phyloP scores from a whole-genome alignment of 2,797 vertebrate genomes.

The Bovichtus diacanthus region DNA sequence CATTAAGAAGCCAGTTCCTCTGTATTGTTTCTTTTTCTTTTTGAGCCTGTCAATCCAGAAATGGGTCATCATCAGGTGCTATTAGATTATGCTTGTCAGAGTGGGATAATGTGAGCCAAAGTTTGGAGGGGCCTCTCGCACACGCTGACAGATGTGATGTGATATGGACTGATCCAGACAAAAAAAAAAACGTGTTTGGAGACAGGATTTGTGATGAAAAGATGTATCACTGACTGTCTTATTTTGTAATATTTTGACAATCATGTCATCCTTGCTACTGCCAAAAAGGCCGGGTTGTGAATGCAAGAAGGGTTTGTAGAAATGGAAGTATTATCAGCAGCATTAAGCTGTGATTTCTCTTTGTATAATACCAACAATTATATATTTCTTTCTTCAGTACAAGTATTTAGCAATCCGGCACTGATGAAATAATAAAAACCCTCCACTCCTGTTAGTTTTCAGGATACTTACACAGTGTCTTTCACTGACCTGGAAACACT shows the following conservation, averaged over 20 bases:
- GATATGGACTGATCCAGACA: conserved; percentile 8
- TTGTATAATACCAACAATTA: background rate
- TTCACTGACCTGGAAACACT: conserved; percentile 64
- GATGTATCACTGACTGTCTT: conserved; percentile 10
- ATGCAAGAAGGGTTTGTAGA: background rate
- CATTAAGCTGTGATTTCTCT: background rate
- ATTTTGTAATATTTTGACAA: conserved; percentile 34
- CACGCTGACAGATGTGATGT: background rate
- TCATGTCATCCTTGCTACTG: conserved; percentile 3
- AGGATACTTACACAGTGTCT: conserved; percentile 47
- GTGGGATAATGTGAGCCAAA: conserved; percentile 38
- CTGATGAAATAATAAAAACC: conserved; percentile 14
- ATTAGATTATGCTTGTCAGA: conserved; percentile 34
- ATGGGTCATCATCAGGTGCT: conserved; percentile 56
- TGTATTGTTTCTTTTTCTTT: conserved; percentile 16
- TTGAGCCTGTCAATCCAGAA: conserved; percentile 44
- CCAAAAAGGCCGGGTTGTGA: background rate
- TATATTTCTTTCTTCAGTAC: background rate
- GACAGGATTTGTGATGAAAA: conserved; percentile 9
- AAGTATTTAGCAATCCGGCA: background rate
- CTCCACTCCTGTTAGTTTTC: conserved; percentile 33
- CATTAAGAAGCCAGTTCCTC: conserved; percentile 34
- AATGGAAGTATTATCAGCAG: background rate
- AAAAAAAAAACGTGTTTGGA: background rate
- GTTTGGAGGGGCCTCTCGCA: conserved; percentile 15